Conservation (phyloP, 1,140 invertebrate species). For the Samia ricini region DNA sequence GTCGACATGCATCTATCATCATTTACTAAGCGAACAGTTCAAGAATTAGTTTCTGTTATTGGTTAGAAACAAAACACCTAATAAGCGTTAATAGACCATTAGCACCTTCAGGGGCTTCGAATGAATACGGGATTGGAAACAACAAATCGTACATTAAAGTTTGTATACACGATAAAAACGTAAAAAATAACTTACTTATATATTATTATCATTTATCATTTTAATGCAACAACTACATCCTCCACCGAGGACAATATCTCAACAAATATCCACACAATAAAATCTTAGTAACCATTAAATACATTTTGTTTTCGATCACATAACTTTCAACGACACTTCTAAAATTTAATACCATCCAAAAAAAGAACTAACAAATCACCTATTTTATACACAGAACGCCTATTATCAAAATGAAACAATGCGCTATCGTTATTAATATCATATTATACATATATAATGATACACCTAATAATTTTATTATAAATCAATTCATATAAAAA, state of each 20-base stretch:
- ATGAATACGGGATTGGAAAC: conserved; percentile 67
- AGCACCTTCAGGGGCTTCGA: conserved; percentile 71
- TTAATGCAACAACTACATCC: conserved; percentile 77
- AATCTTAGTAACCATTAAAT: conserved; percentile 72
- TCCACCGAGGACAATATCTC: conserved; percentile 66
- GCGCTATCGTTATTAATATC: conserved; percentile 35
- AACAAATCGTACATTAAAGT: conserved; percentile 65
- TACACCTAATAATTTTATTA: conserved; percentile 59
- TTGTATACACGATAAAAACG: conserved; percentile 76
- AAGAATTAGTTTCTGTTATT: conserved; percentile 27
- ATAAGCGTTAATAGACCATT: conserved; percentile 74
- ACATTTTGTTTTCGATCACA: conserved; percentile 61
- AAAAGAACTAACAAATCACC: conserved; percentile 43
- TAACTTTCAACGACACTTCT: conserved; percentile 69
- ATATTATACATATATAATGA: conserved; percentile 62
- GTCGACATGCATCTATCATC: conserved; percentile 19
- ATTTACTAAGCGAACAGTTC: conserved; percentile 33
- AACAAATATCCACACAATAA: conserved; percentile 76
- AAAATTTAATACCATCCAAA: conserved; percentile 58
- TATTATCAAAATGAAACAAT: conserved; percentile 19
- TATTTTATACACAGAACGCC: conserved; percentile 24
- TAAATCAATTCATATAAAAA: conserved; percentile 74
- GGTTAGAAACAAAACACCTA: conserved; percentile 40
- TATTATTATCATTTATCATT: conserved; percentile 76
- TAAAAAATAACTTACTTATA: conserved; percentile 78